Base-by-base conservation (phyloP, 92 coral and sea anemone species). In the Umimayanthus kanabou region DNA sequence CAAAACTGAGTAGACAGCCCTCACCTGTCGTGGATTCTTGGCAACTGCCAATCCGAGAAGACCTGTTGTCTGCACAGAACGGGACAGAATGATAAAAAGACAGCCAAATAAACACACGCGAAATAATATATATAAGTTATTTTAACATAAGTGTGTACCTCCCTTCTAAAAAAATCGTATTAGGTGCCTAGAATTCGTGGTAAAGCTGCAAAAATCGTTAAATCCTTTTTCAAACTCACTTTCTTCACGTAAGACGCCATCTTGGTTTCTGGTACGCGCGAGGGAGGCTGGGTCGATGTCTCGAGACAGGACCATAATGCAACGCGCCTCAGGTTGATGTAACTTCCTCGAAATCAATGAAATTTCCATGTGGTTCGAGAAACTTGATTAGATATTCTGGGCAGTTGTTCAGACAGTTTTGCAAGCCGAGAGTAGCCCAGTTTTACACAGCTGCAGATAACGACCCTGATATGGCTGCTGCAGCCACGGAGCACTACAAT, bases 201-300 rank as follows among this genome's bases (percentile, higher is more conserved):
- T 37, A 58, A 25, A 70, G 50, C 13, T 39, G 65, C 57, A 64
- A 43, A 15, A 77, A 64, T 78, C 45, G 15, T 23, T 0, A 61
- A 58, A 13, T 33, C 64, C 16, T 57, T 77, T 73, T 42, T 9
- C 45, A 13, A 50, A 81, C 95, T 82, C 61, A 95, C 99, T 91
- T 85, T 91, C 90, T 97, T 97, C 92, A 97, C 76, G 92, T 93
- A 91, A 82, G 95, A 91, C 95, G 99, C 99, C 99, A 97, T 97
- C 81, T 97, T 97, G 98, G 89, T 85, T 33, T 87, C 55, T 58
- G 25, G 1, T 26, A 29, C 58, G 80, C 30, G 92, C 81, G 80
- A 89, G 92, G 89, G 89, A 88, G 77, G 29, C 82, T 89, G 90
- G 85, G 77, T 69, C 66, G 65, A 57, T 14, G 65, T 57, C 65